These are phyloP conservation scores for Campoplex capitator DNA, from an alignment of 2,888 invertebrate species.

Conservation along the genomic window DNA sequence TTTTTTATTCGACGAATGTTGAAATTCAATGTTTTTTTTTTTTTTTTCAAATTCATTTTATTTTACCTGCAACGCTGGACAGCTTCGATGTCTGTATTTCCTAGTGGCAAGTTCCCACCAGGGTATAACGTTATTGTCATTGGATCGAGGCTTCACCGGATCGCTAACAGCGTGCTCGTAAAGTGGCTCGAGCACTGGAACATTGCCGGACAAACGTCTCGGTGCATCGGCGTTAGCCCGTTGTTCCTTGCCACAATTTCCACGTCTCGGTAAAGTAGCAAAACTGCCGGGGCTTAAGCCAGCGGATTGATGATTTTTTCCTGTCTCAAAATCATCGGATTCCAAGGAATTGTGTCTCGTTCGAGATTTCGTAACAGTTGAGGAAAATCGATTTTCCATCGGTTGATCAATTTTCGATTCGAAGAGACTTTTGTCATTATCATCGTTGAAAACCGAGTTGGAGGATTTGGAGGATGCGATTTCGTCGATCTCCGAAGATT, in stretches of 20 bases:
- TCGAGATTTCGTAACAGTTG: slow-evolving; percentile 48
- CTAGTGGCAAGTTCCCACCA: slow-evolving; percentile 96
- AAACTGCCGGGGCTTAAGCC: slow-evolving; percentile 65
- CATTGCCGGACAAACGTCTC: slow-evolving; percentile 79
- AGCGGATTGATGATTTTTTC: slow-evolving; percentile 26
- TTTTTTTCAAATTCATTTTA: too few species aligned
- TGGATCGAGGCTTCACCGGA: slow-evolving; percentile 79
- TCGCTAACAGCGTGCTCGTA: slow-evolving; percentile 84
- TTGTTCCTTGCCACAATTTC: slow-evolving; percentile 75
- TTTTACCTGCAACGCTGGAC: slow-evolving; percentile 90
- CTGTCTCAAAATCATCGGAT: slow-evolving; percentile 70
- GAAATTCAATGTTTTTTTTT: slow-evolving; percentile 6
- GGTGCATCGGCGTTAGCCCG: slow-evolving; percentile 72
- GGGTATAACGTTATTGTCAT: slow-evolving; percentile 86
- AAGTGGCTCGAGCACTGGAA: slow-evolving; percentile 82
- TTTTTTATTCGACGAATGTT: neutral
- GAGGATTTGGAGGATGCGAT: slow-evolving; percentile 1
- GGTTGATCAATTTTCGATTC: slow-evolving; percentile 38
- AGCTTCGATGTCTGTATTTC: slow-evolving; percentile 92
- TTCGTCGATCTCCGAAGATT: slow-evolving; percentile 33
- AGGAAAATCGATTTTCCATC: slow-evolving; percentile 34
- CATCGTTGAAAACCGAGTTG: slow-evolving; percentile 6
- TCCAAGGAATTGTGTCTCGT: slow-evolving; percentile 78
- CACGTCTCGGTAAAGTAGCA: slow-evolving; percentile 80
- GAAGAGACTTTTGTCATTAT: slow-evolving; percentile 8